Evolutionary conservation across 2,113 vertebrate species (phyloP).

Genomic region (Condylura cristata): DNA sequence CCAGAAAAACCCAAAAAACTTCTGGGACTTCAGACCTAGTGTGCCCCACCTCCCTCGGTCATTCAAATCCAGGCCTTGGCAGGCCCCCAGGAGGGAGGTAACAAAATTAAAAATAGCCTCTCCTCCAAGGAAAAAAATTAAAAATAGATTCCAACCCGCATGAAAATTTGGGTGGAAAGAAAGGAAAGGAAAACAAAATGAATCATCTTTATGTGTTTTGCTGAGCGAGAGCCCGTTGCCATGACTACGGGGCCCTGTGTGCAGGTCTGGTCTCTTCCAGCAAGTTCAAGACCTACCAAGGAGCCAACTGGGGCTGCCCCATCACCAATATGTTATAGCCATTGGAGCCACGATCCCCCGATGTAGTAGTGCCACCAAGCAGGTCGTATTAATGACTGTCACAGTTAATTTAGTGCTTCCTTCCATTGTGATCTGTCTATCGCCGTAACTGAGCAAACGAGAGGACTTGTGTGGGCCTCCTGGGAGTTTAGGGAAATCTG

Average conservation of each 20-base stretch:
- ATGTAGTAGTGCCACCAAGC: constrained; percentile 6
- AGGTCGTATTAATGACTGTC: constrained; percentile 73
- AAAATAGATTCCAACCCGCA: constrained; percentile 81
- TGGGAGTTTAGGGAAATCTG: constrained; percentile 66
- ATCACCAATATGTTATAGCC: constrained; percentile 64
- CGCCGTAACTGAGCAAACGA: constrained; percentile 65
- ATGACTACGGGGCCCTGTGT: constrained; percentile 76
- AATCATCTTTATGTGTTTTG: constrained; percentile 83
- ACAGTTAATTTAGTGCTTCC: constrained; percentile 69
- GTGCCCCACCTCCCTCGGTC: constrained; percentile 13
- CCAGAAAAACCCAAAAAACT: constrained; percentile 36
- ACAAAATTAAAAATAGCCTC: constrained; percentile 79
- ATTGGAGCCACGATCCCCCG: constrained; percentile 58
- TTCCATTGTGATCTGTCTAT: constrained; percentile 74
- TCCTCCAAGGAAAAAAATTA: constrained; percentile 78
- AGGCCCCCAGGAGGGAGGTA: constrained; percentile 64
- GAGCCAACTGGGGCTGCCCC: constrained; percentile 37
- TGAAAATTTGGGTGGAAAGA: constrained; percentile 81
- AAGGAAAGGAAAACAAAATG: constrained; percentile 83
- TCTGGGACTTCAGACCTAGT: not conserved
- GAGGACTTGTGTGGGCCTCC: constrained; percentile 58
- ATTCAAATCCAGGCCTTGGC: constrained; percentile 57
- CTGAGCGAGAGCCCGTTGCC: constrained; percentile 73
- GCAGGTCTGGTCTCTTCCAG: constrained; percentile 74
- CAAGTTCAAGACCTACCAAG: constrained; percentile 78